Conservation (phyloP, 1,140 invertebrate species). For the Oncopeltus fasciatus region DNA sequence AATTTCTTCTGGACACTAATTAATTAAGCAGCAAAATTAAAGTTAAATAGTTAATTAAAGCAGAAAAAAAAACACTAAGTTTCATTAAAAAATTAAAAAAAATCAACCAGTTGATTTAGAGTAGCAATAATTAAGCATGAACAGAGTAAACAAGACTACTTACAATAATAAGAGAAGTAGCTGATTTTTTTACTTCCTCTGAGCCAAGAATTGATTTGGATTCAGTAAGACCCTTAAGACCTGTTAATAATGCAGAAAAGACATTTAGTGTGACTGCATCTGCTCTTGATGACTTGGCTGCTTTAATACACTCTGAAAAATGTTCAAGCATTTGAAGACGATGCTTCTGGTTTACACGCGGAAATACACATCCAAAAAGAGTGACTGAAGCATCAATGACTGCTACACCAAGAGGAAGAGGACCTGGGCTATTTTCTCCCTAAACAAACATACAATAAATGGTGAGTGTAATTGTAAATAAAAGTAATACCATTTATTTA, state of each 20-base stretch:
- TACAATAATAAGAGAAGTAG: conserved; percentile 63
- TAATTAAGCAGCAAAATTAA: too few species aligned
- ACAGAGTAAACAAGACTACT: neutral
- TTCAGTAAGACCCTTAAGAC: conserved; percentile 76
- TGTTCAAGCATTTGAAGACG: conserved; percentile 91
- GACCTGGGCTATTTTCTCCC: conserved; percentile 45
- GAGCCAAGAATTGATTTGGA: conserved; percentile 72
- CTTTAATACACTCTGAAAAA: conserved; percentile 85
- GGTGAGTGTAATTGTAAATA: neutral
- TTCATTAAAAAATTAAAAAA: too few species aligned
- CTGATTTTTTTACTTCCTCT: conserved; percentile 77
- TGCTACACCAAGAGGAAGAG: conserved; percentile 86
- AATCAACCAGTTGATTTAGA: too few species aligned
- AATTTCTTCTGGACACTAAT: too few species aligned
- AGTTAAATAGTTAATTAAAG: too few species aligned
- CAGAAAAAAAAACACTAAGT: too few species aligned
- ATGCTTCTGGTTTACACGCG: conserved; percentile 87
- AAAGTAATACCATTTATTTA: too few species aligned
- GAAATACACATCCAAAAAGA: conserved; percentile 87
- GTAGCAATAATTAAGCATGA: too few species aligned
- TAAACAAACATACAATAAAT: neutral
- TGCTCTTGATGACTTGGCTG: conserved; percentile 75
- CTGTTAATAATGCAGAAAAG: conserved; percentile 81
- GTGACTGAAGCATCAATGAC: conserved; percentile 89
- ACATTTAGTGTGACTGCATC: conserved; percentile 96